A percentile compares a stretch with the other conserved stretches of the same genome.
Conservation (phyloP, 1,140 invertebrate species). For the Brachionus calyciflorus region DNA sequence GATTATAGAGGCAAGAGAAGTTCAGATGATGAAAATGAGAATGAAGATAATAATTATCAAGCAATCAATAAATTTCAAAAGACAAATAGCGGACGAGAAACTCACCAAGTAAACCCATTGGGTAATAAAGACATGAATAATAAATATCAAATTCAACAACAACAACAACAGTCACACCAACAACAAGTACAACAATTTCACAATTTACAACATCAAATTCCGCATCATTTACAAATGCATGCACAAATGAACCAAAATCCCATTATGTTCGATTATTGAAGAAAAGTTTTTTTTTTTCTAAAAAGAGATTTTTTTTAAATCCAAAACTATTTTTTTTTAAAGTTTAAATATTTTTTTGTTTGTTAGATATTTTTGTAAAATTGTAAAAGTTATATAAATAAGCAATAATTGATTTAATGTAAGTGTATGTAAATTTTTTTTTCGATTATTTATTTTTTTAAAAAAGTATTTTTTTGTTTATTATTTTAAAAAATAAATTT, state of each 20-base stretch:
- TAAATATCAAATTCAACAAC: neutral
- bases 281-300: neutral
- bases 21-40: conserved; percentile 42
- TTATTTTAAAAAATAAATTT: too few relatives aligned
- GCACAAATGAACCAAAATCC: conserved; percentile 1
- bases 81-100: neutral
- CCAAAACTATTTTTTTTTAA: neutral
- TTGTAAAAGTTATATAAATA: conserved; percentile 27
- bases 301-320: neutral
- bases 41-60: conserved; percentile 20
- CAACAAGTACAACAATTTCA: neutral
- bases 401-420: too few relatives aligned
- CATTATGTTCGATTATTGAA: conserved; percentile 11
- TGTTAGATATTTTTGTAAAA: neutral
- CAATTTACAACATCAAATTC: neutral
- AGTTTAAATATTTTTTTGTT: neutral
- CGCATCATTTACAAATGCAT: neutral
- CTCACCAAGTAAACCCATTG: neutral
- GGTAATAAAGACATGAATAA: conserved; percentile 16
- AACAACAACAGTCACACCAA: neutral
- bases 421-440: too few relatives aligned
- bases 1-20: conserved; percentile 25
- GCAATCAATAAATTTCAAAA: conserved; percentile 25
- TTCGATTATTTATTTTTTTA: too few relatives aligned
- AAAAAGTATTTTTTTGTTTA: too few relatives aligned